Percentiles rank a stretch among this genome's conserved stretches.
phyloP scores from a whole-genome alignment of 2,113 vertebrate genomes.

The Lucifuga dentata region DNA sequence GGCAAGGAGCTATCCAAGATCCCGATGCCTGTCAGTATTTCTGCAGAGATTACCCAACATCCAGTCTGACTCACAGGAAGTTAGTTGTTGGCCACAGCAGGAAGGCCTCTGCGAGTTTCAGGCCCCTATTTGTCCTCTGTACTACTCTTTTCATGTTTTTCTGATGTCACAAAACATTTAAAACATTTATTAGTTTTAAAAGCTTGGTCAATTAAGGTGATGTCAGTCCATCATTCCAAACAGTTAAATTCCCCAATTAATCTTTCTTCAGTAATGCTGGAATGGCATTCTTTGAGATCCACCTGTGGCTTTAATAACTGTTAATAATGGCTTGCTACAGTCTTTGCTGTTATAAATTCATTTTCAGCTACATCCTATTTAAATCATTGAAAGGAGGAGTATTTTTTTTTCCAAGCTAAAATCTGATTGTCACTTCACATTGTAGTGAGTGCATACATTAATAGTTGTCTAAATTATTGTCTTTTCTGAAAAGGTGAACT shows the following conservation, averaged over 20 bases:
- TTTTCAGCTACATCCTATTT: too few species aligned
- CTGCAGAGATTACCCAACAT: slow-evolving; percentile 18
- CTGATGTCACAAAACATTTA: not conserved
- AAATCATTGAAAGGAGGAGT: too few species aligned
- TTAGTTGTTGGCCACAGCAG: not conserved
- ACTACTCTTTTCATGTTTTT: not conserved
- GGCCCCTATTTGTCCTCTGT: not conserved
- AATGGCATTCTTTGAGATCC: not conserved
- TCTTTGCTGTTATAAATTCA: too few species aligned
- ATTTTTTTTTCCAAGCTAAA: too few species aligned
- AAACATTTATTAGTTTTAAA: too few species aligned
- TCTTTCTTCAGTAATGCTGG: too few species aligned
- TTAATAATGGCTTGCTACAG: too few species aligned
- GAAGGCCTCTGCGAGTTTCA: not conserved
- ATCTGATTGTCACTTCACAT: too few species aligned
- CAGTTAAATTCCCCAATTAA: too few species aligned
- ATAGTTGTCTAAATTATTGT: not conserved
- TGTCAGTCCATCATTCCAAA: fast-evolving
- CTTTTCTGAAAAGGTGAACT: slow-evolving; percentile 87
- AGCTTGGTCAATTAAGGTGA: fast-evolving
- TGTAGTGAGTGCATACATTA: not conserved
- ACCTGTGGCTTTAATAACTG: not conserved
- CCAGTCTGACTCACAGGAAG: not conserved
- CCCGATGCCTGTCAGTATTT: slow-evolving; percentile 91
- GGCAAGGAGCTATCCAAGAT: slow-evolving; percentile 96